A percentile compares a stretch with the other conserved stretches of the same genome.
Conservation (phyloP, 1,140 invertebrate genomes). For the Cecropterus lyciades region DNA sequence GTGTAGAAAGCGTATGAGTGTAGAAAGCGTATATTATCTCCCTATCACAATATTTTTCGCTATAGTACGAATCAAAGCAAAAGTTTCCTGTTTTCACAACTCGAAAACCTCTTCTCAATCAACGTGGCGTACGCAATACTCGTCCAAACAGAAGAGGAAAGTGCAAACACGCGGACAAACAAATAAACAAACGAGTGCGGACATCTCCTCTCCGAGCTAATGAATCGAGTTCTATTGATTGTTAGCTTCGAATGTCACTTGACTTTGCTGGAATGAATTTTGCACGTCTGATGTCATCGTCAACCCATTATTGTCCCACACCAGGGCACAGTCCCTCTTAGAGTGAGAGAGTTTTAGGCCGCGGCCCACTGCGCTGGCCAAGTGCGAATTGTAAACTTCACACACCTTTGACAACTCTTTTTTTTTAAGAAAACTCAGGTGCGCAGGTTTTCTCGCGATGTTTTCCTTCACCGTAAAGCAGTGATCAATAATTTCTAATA, state of each 20-base stretch:
- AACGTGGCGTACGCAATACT: neutral
- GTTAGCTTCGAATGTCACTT: neutral
- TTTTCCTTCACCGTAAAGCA: too few relatives aligned
- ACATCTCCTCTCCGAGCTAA: neutral
- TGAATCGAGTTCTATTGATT: neutral
- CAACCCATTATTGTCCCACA: too few relatives aligned
- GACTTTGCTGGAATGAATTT: neutral
- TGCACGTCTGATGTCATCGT: neutral
- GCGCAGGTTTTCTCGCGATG: too few relatives aligned
- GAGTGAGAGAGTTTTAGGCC: too few relatives aligned
- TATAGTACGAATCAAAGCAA: neutral
- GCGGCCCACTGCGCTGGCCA: too few relatives aligned
- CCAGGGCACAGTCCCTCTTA: too few relatives aligned
- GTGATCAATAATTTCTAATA: too few relatives aligned
- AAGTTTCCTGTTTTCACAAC: neutral
- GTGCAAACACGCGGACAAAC: constrained; percentile 1
- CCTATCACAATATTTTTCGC: neutral
- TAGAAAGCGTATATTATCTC: too few relatives aligned
- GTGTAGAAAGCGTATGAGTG: too few relatives aligned
- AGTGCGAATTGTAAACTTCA: too few relatives aligned
- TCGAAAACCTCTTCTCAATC: neutral
- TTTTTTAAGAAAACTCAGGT: too few relatives aligned
- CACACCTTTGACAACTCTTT: too few relatives aligned
- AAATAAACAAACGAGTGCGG: constrained; percentile 2
- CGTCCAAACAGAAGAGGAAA: neutral